Percentiles rank a stretch among this genome's conserved stretches.
These are phyloP conservation scores for Latheticus oryzae DNA, from an alignment of 2,888 invertebrate species.

Conservation along the genomic window DNA sequence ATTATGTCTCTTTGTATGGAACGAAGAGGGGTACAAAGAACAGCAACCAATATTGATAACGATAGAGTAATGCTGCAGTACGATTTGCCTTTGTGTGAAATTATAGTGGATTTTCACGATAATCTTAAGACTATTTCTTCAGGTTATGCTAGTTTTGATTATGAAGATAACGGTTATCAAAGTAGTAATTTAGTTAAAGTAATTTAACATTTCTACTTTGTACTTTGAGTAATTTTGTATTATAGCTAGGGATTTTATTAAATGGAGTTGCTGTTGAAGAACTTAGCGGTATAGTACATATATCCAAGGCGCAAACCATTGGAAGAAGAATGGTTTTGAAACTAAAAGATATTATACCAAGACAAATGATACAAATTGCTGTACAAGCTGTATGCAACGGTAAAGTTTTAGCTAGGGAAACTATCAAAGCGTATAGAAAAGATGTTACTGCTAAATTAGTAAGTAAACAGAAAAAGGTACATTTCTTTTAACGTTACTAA, in stretches of 20 bases:
- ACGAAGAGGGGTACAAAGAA: conserved; percentile 77
- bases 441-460: conserved; percentile 95
- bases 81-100: conserved; percentile 90
- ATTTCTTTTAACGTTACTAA: conserved; percentile 39
- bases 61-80: conserved; percentile 85
- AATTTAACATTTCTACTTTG: conserved; percentile 35
- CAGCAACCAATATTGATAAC: conserved; percentile 83
- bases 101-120: conserved; percentile 96
- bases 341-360: conserved; percentile 86
- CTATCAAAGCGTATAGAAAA: conserved; percentile 87
- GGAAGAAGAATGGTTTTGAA: conserved; percentile 79
- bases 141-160: conserved; percentile 96
- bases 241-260: conserved; percentile 78
- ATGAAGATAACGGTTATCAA: conserved; percentile 89
- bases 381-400: conserved; percentile 86
- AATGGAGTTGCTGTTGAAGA: conserved; percentile 88
- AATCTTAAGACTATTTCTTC: conserved; percentile 88
- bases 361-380: conserved; percentile 88
- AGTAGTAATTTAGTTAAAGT: conserved; percentile 83
- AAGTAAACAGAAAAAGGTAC: conserved; percentile 59
- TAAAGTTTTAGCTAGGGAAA: conserved; percentile 87
- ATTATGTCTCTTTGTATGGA: conserved; percentile 81
- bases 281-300: conserved; percentile 84
- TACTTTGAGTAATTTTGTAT: conserved; percentile 51
- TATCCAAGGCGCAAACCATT: conserved; percentile 72